Base-by-base conservation (phyloP, 2,888 invertebrate genomes). In the Tolmerus cingulatus region DNA sequence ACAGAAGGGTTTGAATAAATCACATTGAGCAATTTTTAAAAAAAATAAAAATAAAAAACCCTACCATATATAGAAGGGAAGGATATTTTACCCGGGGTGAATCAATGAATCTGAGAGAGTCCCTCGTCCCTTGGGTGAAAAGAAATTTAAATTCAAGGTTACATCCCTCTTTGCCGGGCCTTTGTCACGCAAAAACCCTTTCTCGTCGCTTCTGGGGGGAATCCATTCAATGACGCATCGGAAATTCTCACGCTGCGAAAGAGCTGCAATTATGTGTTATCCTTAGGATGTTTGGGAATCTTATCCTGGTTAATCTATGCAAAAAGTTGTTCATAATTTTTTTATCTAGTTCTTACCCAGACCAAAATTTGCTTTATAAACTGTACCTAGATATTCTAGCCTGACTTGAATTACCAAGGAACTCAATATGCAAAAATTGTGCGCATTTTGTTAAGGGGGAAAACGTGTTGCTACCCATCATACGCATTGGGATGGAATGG, bases 181-280 rank as follows among this genome's bases (percentile, higher is more conserved):
- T 66, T 66, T 66, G 66, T 66, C 66, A 66, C 66, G 66, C 76
- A 77, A 16, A 34, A 77, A 37, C 34, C 76, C 76, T 16, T 77
- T 8, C 27, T 37, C 30, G 7, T 27, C 12, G 12, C 66, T 23
- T 19, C 27, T 66, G 66, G 27, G 55, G 66, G 66, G 66, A 66
- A 66, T 27, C 66, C 66, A 66, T 19, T 77, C 37, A 78, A 78
- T 78, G 78, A 78, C 78, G 78, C 78, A 78, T 78, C 78, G 78
- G 78, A 78, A 78, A 78, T 78, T 78, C 78, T 78, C 78, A 78
- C 78, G 78, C 78, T 78, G 78, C 19, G 40, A 78, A 66, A 27
- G 66, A 23, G 66, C 66, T 66, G 66, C 66, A 66, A 66, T 66
- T 66, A 66, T 66, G 66, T 27, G 66, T 66, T 66, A 46, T 12